A percentile compares a stretch with the other conserved stretches of the same genome.
Evolutionary conservation across 2,888 invertebrate genomes (phyloP).

Genomic region (Stenodema calcarata): DNA sequence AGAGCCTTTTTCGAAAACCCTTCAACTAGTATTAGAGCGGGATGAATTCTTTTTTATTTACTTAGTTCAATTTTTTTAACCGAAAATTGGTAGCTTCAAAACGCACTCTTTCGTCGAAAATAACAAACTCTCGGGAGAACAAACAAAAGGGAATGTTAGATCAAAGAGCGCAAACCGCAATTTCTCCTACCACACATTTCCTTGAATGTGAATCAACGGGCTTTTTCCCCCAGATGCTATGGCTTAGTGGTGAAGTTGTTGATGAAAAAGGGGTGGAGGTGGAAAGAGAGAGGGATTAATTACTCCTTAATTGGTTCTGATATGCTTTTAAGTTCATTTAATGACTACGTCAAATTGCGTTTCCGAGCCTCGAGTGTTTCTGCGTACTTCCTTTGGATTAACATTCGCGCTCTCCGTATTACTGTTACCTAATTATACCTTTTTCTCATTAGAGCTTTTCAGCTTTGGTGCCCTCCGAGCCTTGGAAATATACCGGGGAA

Average conservation of each 20-base stretch:
- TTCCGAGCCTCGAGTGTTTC: background rate
- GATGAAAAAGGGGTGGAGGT: background rate
- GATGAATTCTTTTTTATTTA: background rate
- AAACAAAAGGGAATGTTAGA: slow-evolving; percentile 16
- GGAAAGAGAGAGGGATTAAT: background rate
- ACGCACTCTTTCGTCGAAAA: background rate
- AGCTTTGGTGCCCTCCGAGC: background rate
- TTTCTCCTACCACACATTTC: background rate
- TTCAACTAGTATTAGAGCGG: background rate
- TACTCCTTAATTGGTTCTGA: slow-evolving; percentile 19
- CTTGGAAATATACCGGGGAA: background rate
- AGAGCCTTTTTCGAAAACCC: slow-evolving; percentile 9
- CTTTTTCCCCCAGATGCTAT: background rate
- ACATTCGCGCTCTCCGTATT: background rate
- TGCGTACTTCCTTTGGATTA: background rate
- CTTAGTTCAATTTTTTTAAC: too few species aligned
- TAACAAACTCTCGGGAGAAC: slow-evolving; percentile 5
- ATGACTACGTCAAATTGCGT: slow-evolving; percentile 18
- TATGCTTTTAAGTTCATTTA: slow-evolving; percentile 17
- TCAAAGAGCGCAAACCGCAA: background rate
- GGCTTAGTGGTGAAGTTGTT: too few species aligned
- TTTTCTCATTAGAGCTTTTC: background rate
- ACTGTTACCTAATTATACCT: background rate
- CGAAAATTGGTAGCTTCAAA: background rate
- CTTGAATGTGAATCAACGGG: background rate